Conservation (phyloP, 2,113 vertebrate species). For the Heteronetta atricapilla region DNA sequence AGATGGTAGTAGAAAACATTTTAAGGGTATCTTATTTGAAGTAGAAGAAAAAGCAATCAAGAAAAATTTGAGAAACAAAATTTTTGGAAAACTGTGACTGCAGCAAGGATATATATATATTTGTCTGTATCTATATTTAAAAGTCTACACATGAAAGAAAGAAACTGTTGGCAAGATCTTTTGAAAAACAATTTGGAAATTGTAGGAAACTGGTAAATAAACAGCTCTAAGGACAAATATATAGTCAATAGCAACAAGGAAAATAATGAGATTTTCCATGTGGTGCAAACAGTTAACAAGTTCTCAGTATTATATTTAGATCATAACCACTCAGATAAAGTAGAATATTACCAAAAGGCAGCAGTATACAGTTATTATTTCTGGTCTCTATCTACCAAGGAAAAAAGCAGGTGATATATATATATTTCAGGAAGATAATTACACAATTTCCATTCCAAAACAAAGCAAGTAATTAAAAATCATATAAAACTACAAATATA, state of each 20-base stretch:
- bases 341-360: background rate
- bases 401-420: background rate
- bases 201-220: background rate
- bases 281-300: background rate
- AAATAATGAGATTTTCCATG: background rate
- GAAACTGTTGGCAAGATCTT: background rate
- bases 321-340: accelerated
- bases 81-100: background rate
- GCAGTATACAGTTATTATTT: background rate
- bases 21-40: background rate
- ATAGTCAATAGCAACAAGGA: accelerated
- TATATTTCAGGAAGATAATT: background rate
- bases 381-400: background rate
- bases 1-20: background rate
- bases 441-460: background rate
- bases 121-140: background rate
- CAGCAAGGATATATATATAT: background rate
- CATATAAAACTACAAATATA: background rate
- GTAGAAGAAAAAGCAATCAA: background rate
- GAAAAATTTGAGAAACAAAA: background rate
- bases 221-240: background rate
- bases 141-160: background rate
- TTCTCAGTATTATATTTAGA: background rate
- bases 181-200: background rate
- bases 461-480: background rate